Base-by-base conservation (phyloP, 2,888 invertebrate species). In the Troides oblongomaculatus region DNA sequence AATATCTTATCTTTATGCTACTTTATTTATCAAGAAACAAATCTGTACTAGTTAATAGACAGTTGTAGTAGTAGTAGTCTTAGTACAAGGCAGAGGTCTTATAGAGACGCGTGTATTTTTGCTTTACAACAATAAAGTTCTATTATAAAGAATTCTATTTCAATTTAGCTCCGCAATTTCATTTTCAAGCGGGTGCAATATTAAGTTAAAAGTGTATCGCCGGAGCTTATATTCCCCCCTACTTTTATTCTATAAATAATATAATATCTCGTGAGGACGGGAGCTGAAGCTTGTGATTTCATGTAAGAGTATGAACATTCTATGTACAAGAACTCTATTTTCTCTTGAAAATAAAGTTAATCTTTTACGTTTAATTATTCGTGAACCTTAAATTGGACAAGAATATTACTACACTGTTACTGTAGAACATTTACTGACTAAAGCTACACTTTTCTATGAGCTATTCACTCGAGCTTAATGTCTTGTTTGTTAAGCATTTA, bases 211-310 rank as follows among this genome's bases (percentile, higher is more conserved):
- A 58, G 21, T 25, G 53, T 23, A 25, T 25, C 23, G 57, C 14
- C 23, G n/a, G 23, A 58, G 23, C 25, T 23, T 12, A 6, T 8
- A n/a, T n/a, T 7, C n/a, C 30, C 8, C 36, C 60, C 21, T 39
- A 39, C 23, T 25, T 53, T 53, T 66, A 25, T 58, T 53, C 39
- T 39, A 56, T 66, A 50, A 66, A 56, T 61, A 66, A 18, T 63
- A 63, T 63, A 53, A 63, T 39, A 53, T 23, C 50, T 50, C 53
- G 23, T 53, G 43, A 60, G 23, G 66, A 66, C 14, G 1, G 12
- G 10, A 65, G 43, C 25, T 66, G 21, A 53, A 17, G 61, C 39
- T 65, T 53, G 25, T 50, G 30, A 66, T 36, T 56, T 61, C 53
- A 50, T 60, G n/a, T 21, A 60, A 14, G 14, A 46, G 30, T 21